Evolutionary conservation across 1,140 invertebrate genomes (phyloP).

Genomic region (Heliconius congener): DNA sequence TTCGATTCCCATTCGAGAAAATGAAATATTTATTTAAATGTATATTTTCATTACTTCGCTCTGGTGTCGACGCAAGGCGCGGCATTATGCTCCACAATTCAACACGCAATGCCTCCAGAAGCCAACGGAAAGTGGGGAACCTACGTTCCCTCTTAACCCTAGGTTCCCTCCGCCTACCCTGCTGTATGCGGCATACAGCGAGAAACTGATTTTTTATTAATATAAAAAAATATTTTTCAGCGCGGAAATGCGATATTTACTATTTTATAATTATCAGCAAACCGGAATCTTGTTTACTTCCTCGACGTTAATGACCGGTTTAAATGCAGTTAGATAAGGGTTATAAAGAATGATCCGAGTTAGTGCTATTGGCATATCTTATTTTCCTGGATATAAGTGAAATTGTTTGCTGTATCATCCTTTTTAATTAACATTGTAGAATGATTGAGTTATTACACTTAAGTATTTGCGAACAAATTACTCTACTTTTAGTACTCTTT

Average conservation of each 20-base stretch:
- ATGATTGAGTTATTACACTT: background rate
- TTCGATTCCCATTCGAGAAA: too few relatives aligned
- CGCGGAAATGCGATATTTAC: conserved; percentile 17
- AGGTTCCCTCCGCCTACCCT: too few relatives aligned
- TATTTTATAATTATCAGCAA: conserved; percentile 30
- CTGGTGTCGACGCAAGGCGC: too few relatives aligned
- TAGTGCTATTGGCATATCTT: background rate
- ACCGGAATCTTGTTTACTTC: conserved; percentile 26
- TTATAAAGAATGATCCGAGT: conserved; percentile 19
- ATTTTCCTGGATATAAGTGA: background rate
- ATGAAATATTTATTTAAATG: too few relatives aligned
- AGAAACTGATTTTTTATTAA: too few relatives aligned
- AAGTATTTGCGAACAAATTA: background rate
- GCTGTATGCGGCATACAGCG: too few relatives aligned
- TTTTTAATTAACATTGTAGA: background rate
- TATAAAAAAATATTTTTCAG: background rate
- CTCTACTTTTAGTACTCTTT: background rate
- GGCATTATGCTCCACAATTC: too few relatives aligned
- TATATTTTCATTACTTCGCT: too few relatives aligned
- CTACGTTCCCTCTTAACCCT: too few relatives aligned
- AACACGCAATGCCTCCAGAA: too few relatives aligned
- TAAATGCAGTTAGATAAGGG: conserved; percentile 28
- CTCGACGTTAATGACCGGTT: conserved; percentile 21
- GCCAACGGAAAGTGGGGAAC: too few relatives aligned
- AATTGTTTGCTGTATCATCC: background rate